A percentile compares a stretch with the other conserved stretches of the same genome.
Evolutionary conservation across 2,113 vertebrate species (phyloP).

Genomic region (Sphaerodactylus townsendi): DNA sequence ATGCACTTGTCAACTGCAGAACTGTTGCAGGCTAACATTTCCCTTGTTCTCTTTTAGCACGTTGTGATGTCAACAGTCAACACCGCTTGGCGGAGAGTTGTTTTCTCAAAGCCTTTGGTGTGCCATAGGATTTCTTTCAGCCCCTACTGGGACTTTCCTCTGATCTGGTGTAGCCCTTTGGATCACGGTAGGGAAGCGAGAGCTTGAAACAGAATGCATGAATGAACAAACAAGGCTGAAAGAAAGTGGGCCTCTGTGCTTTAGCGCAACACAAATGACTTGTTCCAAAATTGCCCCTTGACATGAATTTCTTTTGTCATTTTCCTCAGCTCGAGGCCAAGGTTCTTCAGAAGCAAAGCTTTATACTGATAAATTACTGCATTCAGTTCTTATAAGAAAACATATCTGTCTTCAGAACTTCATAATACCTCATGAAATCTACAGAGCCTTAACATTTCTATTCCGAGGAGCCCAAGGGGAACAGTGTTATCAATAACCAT

Average conservation of each 20-base stretch:
- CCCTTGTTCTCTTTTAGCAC: slow-evolving; percentile 28
- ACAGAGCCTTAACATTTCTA: slow-evolving; percentile 40
- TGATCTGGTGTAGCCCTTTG: slow-evolving; percentile 55
- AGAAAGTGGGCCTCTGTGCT: slow-evolving; percentile 37
- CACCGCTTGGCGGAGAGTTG: slow-evolving; percentile 10
- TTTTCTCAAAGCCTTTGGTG: slow-evolving; percentile 52
- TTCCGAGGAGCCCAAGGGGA: slow-evolving; percentile 41
- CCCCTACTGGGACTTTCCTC: slow-evolving; percentile 32
- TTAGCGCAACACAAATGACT: slow-evolving; percentile 43
- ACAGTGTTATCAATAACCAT: slow-evolving; percentile 51
- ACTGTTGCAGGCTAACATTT: slow-evolving; percentile 7
- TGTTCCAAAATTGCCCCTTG: slow-evolving; percentile 43
- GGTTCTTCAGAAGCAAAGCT: slow-evolving; percentile 25
- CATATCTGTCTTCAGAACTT: slow-evolving; percentile 49
- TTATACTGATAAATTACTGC: slow-evolving; percentile 57
- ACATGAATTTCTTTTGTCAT: slow-evolving; percentile 35
- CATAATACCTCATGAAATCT: slow-evolving; percentile 53
- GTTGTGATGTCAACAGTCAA: slow-evolving; percentile 26
- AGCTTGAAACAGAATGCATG: slow-evolving; percentile 67
- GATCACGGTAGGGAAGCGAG: slow-evolving; percentile 38
- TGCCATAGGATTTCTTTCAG: slow-evolving; percentile 39
- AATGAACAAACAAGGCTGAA: slow-evolving; percentile 55
- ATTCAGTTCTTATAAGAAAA: slow-evolving; percentile 57
- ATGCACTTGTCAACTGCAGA: background rate
- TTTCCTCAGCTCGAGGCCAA: slow-evolving; percentile 39